These are phyloP conservation scores for Oriolus oriolus DNA, from an alignment of 2,113 vertebrate genomes.

Conservation along the genomic window DNA sequence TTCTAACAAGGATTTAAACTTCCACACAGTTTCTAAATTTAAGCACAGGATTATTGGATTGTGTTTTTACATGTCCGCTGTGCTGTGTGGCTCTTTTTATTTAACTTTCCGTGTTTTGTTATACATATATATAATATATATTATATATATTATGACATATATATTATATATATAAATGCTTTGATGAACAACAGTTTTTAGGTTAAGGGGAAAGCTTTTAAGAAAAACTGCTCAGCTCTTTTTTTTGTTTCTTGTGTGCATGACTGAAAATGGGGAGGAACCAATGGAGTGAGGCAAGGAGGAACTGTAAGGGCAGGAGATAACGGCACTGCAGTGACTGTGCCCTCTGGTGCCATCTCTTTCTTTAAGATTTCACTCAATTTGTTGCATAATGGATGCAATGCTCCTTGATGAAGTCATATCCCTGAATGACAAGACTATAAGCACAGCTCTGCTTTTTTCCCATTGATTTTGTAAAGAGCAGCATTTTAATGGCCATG, in stretches of 20 bases:
- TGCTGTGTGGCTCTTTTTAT: conserved; percentile 23
- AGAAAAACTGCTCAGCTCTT: neutral
- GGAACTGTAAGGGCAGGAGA: neutral
- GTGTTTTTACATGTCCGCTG: neutral
- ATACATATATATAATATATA: neutral
- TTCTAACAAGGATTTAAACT: neutral
- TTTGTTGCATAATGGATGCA: neutral
- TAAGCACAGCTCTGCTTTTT: conserved; percentile 4
- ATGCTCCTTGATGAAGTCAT: neutral
- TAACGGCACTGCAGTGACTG: neutral
- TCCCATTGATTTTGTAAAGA: neutral
- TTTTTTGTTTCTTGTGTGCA: neutral
- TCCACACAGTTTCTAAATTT: conserved; percentile 15
- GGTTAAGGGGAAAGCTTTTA: neutral
- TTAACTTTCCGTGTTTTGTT: neutral
- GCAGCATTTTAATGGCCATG: neutral
- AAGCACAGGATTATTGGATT: conserved; percentile 16
- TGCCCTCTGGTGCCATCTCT: neutral
- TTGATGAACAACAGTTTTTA: neutral
- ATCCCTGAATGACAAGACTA: neutral
- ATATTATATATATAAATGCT: conserved; percentile 19
- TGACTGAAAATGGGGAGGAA: conserved; percentile 19
- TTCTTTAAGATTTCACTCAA: neutral
- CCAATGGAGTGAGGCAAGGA: neutral
- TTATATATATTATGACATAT: neutral